Conservation (phyloP, 2,113 vertebrate genomes). For the Eurypyga helias region DNA sequence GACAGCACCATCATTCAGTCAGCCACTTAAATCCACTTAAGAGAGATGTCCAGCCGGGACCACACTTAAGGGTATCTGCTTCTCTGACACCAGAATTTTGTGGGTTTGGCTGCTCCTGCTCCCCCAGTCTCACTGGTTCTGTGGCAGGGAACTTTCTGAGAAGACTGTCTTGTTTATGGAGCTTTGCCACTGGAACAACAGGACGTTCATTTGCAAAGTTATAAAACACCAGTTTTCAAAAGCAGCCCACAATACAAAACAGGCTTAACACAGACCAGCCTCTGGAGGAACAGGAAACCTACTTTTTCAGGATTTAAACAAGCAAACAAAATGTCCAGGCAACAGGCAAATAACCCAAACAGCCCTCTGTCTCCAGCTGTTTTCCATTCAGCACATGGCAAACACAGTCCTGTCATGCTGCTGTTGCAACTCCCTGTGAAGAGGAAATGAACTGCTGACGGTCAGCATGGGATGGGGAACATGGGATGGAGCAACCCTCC, state of each 20-base stretch:
- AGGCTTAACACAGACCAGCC: conserved; percentile 12
- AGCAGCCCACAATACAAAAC: neutral
- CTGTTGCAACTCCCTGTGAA: neutral
- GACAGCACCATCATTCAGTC: neutral
- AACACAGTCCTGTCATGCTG: neutral
- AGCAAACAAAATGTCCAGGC: conserved; percentile 47
- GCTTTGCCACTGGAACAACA: conserved; percentile 10
- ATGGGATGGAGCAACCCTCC: neutral
- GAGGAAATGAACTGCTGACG: neutral
- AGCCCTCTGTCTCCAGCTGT: conserved; percentile 63
- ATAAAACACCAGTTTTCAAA: conserved; percentile 43
- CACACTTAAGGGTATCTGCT: neutral
- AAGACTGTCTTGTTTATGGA: neutral
- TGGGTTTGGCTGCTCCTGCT: neutral
- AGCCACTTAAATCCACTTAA: neutral
- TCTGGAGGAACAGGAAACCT: neutral
- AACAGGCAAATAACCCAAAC: conserved; percentile 58
- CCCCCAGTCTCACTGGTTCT: neutral
- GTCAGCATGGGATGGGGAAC: neutral
- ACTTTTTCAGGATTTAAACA: conserved; percentile 39
- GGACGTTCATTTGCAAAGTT: conserved; percentile 53
- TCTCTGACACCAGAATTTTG: neutral
- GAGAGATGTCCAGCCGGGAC: neutral
- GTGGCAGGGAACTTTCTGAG: conserved; percentile 12
- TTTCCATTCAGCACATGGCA: neutral